Conservation (phyloP, 2,797 vertebrate species). For the Peromyscus melanophrys region DNA sequence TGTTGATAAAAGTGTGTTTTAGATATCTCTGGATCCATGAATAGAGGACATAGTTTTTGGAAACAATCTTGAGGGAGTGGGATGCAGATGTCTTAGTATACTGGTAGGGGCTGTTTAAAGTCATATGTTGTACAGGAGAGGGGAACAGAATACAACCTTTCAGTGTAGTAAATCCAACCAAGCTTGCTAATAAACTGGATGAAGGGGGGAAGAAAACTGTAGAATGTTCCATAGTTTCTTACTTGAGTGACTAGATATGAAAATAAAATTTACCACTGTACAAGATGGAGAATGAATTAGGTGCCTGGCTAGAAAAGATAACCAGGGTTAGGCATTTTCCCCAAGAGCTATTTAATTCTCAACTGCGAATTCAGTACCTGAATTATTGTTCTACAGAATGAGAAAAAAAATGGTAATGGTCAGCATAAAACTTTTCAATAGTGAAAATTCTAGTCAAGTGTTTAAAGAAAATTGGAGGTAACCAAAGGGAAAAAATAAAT, state of each 20-base stretch:
- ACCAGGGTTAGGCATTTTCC: background rate
- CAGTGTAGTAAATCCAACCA: background rate
- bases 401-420: background rate
- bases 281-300: background rate
- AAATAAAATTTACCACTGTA: background rate
- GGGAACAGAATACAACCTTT: background rate
- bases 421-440: background rate
- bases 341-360: background rate
- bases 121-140: background rate
- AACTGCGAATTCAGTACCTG: background rate
- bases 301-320: background rate
- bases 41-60: background rate
- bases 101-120: background rate
- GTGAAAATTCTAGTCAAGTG: background rate
- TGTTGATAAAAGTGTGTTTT: slow-evolving; percentile 26
- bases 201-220: background rate
- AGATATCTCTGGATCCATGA: background rate
- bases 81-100: background rate
- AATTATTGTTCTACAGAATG: background rate
- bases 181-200: background rate
- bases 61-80: background rate
- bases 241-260: background rate
- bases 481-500: background rate
- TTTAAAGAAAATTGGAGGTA: slow-evolving; percentile 18
- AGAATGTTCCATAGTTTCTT: background rate